Evolutionary conservation across 1,140 invertebrate species (phyloP).

Genomic region (Chrysoperla carnea): DNA sequence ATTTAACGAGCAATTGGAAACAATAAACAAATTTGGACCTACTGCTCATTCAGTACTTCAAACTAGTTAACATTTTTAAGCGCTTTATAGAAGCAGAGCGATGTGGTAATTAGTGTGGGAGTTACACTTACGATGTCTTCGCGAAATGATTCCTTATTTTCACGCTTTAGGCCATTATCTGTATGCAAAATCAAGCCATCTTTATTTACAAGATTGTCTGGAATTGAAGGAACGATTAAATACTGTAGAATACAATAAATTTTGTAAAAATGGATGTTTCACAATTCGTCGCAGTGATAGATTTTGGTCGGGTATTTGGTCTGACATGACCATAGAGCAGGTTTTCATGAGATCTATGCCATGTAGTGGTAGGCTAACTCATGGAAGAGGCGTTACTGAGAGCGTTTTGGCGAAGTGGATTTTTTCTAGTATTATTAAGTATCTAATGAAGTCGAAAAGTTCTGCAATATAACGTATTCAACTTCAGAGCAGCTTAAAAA

Average conservation of each 20-base stretch:
- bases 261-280: slow-evolving; percentile 1
- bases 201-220: neutral
- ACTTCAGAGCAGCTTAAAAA: slow-evolving; percentile 15
- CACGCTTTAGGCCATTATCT: neutral
- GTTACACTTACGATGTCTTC: neutral
- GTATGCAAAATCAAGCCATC: neutral
- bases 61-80: too few relatives aligned
- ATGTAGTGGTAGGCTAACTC: slow-evolving; percentile 10
- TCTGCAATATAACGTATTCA: slow-evolving; percentile 5
- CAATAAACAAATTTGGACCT: too few relatives aligned
- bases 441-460: slow-evolving; percentile 10
- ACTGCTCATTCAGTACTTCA: too few relatives aligned
- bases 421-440: slow-evolving; percentile 1
- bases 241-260: neutral
- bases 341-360: slow-evolving; percentile 12
- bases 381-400: slow-evolving; percentile 10
- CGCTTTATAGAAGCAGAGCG: too few relatives aligned
- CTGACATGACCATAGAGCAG: slow-evolving; percentile 21
- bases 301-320: slow-evolving; percentile 21
- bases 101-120: neutral
- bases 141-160: neutral
- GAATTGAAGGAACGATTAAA: neutral
- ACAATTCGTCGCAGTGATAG: slow-evolving; percentile 13
- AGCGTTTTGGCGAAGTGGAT: slow-evolving; percentile 3
- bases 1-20: too few relatives aligned